These are phyloP conservation scores for Ceyx cyanopectus DNA, from an alignment of 2,113 vertebrate genomes.

Conservation along the genomic window DNA sequence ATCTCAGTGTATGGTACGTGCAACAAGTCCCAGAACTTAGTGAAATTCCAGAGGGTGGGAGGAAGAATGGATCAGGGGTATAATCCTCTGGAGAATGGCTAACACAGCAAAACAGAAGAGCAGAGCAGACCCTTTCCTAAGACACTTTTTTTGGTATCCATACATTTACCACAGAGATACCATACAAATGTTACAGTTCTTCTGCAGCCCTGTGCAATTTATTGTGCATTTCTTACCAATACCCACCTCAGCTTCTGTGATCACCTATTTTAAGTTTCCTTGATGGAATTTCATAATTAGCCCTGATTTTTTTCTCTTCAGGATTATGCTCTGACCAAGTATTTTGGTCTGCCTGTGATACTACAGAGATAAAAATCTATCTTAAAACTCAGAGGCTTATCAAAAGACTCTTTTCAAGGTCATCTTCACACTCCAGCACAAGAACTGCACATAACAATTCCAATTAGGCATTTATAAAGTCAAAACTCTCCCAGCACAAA, in stretches of 20 bases:
- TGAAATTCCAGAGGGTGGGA: background rate
- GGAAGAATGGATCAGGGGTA: background rate
- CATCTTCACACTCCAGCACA: background rate
- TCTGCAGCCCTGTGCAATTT: background rate
- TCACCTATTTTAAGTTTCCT: background rate
- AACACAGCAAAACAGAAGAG: background rate
- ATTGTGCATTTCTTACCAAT: background rate
- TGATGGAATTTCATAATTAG: slow-evolving; percentile 9
- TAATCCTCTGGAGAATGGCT: background rate
- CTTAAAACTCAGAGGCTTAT: slow-evolving; percentile 15
- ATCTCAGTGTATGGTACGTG: background rate
- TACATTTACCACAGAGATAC: background rate
- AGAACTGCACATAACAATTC: background rate
- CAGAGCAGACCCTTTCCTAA: background rate
- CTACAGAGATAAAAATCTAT: slow-evolving; percentile 5
- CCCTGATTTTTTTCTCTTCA: background rate
- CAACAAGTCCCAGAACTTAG: background rate
- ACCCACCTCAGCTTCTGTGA: background rate
- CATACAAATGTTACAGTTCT: background rate
- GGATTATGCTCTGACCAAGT: background rate
- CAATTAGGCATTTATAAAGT: slow-evolving; percentile 6
- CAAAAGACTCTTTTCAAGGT: slow-evolving; percentile 32
- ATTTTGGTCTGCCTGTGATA: background rate
- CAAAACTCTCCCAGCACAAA: background rate
- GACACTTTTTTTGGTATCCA: background rate